Evolutionary conservation across 2,888 invertebrate species (phyloP), one percentile per base, ranked within the genome.

Genomic region (Apodemia zela): DNA sequence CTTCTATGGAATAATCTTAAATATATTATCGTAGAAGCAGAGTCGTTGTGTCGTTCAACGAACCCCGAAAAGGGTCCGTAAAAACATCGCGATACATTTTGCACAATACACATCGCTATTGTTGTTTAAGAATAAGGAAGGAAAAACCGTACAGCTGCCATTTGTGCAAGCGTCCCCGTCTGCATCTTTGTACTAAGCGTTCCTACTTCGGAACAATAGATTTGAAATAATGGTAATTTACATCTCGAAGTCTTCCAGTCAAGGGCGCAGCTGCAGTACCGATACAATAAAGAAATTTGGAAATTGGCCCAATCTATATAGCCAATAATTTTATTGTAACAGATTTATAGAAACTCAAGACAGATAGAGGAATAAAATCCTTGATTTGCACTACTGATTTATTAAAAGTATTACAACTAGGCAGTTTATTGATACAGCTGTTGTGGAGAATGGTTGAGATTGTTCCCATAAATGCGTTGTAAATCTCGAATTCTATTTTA

Each of bases 111-210:
- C 73, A 66, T 69, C 73, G 74, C 73, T 76, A 85, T 88, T 90
- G 86, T 90, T 87, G 80, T 79, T 76, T 65, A 74, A 77, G 77
- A 77, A 80, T 81, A 80, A 84, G 85, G 82, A 83, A 87, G 87
- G 85, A 86, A 85, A 85, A 84, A 78, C 81, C 71, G 79, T 80
- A 82, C 91, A 91, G 91, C 91, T 91, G 91, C 90, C 81, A 84
- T 86, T 87, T 87, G 87, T 89, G 89, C 88, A 88, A 80, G 81
- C 83, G 84, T 84, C 85, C 87, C 88, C 86, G 87, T 87, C 88
- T 87, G 84, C 87, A 89, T 89, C 86, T 87, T 88, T 38, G 38
- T 38, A 67, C 67, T 80, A 38, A 38, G 78, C 79, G 78, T 78
- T 78, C 78, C 71, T 69, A 68, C 38, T 38, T 38, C 64, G 63